Conservation (phyloP, 2,113 vertebrate genomes). For the Poicephalus gulielmi region DNA sequence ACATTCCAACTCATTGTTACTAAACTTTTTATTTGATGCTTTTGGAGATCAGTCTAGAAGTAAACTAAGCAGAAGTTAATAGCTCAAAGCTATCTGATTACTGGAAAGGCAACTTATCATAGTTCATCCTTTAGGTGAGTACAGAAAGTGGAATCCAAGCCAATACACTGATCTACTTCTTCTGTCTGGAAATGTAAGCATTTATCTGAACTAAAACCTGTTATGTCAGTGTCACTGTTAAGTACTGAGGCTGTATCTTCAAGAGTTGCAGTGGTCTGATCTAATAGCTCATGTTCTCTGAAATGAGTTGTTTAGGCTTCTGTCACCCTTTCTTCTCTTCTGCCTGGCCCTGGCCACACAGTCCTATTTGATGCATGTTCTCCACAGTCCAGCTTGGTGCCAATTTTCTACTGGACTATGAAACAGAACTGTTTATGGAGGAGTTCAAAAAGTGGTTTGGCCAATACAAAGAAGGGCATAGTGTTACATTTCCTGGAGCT, state of each 20-base stretch:
- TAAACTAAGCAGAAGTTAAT: neutral
- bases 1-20: neutral
- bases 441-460: neutral
- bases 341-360: neutral
- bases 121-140: neutral
- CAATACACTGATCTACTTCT: neutral
- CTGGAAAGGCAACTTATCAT: neutral
- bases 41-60: neutral
- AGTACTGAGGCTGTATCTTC: neutral
- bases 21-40: neutral
- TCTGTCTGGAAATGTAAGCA: neutral
- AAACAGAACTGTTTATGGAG: neutral
- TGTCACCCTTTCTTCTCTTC: neutral
- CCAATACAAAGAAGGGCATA: neutral
- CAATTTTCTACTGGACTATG: neutral
- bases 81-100: neutral
- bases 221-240: neutral
- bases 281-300: neutral
- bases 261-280: neutral
- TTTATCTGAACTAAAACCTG: neutral
- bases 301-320: neutral
- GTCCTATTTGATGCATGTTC: neutral
- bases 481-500: neutral
- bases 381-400: neutral
- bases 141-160: neutral